Base-by-base conservation (phyloP, 2,113 vertebrate genomes). In the Cisticola juncidis region DNA sequence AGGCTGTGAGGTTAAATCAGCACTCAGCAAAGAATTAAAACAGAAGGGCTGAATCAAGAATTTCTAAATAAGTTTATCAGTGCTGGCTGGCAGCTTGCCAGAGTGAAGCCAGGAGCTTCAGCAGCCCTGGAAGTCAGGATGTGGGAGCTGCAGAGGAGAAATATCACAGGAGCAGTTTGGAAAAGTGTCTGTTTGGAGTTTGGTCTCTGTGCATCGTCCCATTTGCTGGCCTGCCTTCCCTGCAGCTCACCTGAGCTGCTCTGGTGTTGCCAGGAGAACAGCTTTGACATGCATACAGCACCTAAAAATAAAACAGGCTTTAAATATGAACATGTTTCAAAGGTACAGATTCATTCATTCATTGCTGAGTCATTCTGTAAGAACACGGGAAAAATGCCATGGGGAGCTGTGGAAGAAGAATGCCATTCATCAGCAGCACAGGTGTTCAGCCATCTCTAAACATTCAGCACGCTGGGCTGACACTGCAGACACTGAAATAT, bases 61-160 rank as follows among this genome's bases (percentile, higher is more conserved):
- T 33, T 77, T 83, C 81, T 86, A 72, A 78, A 33, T 48, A 84
- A 54, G 77, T 92, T 95, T 92, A 95, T 94, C 85, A 79, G 91
- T 65, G 82, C 85, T 83, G 86, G 36, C 74, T 94, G 89, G 79
- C 85, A 93, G 69, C 73, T 92, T 18, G 17, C 90, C 94, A 68
- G 2, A 71, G 87, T 28, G 85, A 92, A 96, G 60, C 48, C 66
- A 84, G 79, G 81, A 92, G 87, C 78, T 92, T 35, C 81, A 76
- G 71, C 77, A 88, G 69, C 53, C 50, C 90, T 80, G 47, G 72
- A 65, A 93, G 57, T 85, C 48, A 53, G 89, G 79, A 90, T 79
- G n/a, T 86, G 80, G 86, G 81, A 91, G 77, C 84, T 95, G 88
- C 88, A 94, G 69, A 76, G 71, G 93, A 79, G 85, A 96, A 94